A percentile compares a stretch with the other conserved stretches of the same genome.
Conservation (phyloP, 2,113 vertebrate species). For the Myodes glareolus region DNA sequence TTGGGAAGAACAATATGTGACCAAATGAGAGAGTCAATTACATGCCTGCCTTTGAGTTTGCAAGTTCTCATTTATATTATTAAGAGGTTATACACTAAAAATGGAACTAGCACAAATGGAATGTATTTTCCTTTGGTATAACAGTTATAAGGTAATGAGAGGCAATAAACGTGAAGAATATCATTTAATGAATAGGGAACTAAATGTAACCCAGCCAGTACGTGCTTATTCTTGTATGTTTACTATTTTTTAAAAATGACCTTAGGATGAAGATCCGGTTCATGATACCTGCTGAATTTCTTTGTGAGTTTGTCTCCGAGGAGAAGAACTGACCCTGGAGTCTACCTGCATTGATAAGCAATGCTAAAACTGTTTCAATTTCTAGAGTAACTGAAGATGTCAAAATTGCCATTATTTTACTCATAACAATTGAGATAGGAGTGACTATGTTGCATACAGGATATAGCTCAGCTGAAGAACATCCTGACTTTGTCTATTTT, state of each 20-base stretch:
- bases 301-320: neutral
- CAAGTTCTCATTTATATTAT: neutral
- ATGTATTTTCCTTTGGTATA: neutral
- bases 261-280: neutral
- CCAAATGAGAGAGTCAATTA: neutral
- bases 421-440: neutral
- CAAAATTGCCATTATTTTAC: neutral
- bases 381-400: neutral
- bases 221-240: neutral
- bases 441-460: neutral
- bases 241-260: neutral
- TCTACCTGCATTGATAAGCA: neutral
- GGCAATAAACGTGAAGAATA: slow-evolving; percentile 19
- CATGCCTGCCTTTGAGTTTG: neutral
- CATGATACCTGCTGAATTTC: neutral
- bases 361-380: neutral
- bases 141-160: slow-evolving; percentile 25
- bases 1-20: neutral
- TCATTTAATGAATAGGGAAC: neutral
- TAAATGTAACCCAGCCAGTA: neutral
- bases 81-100: neutral
- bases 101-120: slow-evolving; percentile 19
- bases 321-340: neutral
- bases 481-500: neutral
- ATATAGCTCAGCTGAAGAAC: neutral